Evolutionary conservation across 2,113 vertebrate genomes (phyloP), one percentile per base, ranked within the genome.

Genomic region (Heterotilapia buettikoferi): DNA sequence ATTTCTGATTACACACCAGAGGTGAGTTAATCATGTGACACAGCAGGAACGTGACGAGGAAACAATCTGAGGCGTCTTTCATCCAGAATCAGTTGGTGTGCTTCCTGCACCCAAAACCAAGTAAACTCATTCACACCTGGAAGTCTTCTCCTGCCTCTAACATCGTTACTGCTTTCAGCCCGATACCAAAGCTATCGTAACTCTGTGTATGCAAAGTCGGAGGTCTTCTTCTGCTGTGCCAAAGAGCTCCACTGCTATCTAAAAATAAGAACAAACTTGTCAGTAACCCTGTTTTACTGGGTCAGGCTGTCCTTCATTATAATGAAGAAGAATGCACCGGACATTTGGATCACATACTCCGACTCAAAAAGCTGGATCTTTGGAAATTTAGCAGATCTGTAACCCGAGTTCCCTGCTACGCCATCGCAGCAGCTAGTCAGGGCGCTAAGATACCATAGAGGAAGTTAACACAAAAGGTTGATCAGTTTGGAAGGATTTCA

Each of bases 111-210:
- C 19, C 40, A 26, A 66, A 6, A 56, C 29, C 76, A 66, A 7
- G 13, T 29, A 0, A 86, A 56, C 43, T 84, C 36, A 40, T 56
- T 82, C 6, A 82, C 54, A 78, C 7, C 84, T 68, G n/a, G 40
- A 6, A 45, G 50, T 73, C 59, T 31, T 14, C 78, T 14, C 9
- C 29, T 45, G 21, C 19, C 31, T 18, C 11, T 18, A 7, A 11
- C 4, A 16, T 54, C 50, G 0, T 26, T 29, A 18, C 31, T 16
- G 63, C 9, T 47, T 24, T 7, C 33, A 71, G 19, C 31, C n/a
- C 9, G 18, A 6, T 3, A 56, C 33, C 19, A 24, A 6, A 45
- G 52, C 33, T 26, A 9, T 1, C 45, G 0, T 24, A 21, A 0
- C 19, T 6, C 45, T 4, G 52, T 2, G 7, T 16, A 6, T 21